Evolutionary conservation across 2,797 vertebrate genomes (phyloP).

Genomic region (Neosalanx taihuensis): DNA sequence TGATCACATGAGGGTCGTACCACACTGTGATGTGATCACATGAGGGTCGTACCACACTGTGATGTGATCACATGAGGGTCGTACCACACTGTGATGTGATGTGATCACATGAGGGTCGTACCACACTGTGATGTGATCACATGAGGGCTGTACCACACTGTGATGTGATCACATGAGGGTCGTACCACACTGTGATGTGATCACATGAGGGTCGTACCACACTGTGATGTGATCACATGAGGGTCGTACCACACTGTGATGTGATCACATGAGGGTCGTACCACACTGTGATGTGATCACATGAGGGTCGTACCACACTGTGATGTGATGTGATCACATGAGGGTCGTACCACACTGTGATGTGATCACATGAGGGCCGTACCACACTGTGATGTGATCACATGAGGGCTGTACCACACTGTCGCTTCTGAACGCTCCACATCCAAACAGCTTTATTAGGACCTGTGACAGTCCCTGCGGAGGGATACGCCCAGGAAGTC

Average conservation of each 20-base stretch:
- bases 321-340: neutral
- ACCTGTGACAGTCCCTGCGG: slow-evolving; percentile 36
- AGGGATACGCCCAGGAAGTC: slow-evolving; percentile 51
- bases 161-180: no score
- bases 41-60: neutral
- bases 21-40: neutral
- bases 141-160: neutral
- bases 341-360: neutral
- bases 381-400: neutral
- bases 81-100: neutral
- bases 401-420: neutral
- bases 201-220: neutral
- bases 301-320: neutral
- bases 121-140: neutral
- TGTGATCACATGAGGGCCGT: no score
- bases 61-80: no score
- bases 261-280: neutral
- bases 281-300: neutral
- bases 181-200: neutral
- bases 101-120: neutral
- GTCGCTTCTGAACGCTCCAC: slow-evolving; percentile 40
- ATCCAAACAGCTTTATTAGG: slow-evolving; percentile 42
- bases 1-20: neutral
- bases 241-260: neutral
- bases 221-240: neutral